Percentiles rank a stretch among this genome's conserved stretches.
phyloP scores from a whole-genome alignment of 2,797 vertebrate genomes.

The Acomys russatus region DNA sequence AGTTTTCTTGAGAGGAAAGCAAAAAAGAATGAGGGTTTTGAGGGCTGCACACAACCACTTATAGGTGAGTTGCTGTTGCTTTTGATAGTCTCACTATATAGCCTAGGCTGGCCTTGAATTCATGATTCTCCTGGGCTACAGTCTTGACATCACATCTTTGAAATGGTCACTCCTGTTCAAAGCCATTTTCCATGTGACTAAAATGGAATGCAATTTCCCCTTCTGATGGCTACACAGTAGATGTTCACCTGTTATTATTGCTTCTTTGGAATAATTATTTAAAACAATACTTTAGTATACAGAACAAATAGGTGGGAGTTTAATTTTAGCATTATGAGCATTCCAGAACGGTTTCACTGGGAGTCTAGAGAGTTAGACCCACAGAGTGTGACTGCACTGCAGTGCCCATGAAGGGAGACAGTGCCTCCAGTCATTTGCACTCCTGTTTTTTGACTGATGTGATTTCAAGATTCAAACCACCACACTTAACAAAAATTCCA shows the following conservation, averaged over 20 bases:
- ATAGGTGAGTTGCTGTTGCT: neutral
- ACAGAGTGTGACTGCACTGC: neutral
- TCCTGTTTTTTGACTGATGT: neutral
- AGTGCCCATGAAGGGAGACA: neutral
- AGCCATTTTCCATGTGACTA: neutral
- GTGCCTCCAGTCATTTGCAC: neutral
- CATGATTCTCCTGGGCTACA: neutral
- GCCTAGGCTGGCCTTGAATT: neutral
- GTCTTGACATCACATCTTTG: neutral
- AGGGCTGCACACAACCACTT: neutral
- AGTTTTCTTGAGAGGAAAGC: neutral
- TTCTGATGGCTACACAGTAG: constrained; percentile 2
- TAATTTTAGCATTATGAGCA: neutral
- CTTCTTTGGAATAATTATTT: neutral
- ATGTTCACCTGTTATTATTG: neutral
- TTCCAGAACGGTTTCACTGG: neutral
- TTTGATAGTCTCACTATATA: neutral
- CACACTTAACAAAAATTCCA: neutral
- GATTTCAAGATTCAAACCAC: neutral
- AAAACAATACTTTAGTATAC: neutral
- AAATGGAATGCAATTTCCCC: neutral
- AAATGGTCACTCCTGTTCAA: constrained; percentile 6
- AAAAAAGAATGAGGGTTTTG: neutral
- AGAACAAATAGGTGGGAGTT: constrained; percentile 34
- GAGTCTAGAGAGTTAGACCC: neutral